Evolutionary conservation across 1,140 invertebrate genomes (phyloP).

Genomic region (Mesaphorura yosii): DNA sequence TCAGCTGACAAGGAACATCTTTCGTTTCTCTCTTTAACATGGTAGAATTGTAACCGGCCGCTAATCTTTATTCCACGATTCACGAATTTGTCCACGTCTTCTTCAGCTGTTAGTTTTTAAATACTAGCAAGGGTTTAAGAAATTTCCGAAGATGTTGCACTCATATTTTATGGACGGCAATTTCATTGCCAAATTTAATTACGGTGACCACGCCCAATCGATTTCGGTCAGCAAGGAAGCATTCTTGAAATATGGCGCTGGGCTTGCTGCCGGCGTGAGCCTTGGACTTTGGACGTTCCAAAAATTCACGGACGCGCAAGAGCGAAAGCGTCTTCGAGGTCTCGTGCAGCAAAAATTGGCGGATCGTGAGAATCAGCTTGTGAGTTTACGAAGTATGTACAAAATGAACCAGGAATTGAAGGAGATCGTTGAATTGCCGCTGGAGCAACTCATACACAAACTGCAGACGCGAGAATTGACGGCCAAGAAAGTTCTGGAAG

Average conservation of each 20-base stretch:
- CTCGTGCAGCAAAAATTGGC: background rate
- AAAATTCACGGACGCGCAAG: background rate
- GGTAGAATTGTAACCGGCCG: too few species aligned
- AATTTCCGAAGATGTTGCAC: too few species aligned
- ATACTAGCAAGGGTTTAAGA: too few species aligned
- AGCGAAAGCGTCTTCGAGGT: background rate
- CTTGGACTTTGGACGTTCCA: background rate
- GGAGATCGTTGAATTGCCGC: background rate
- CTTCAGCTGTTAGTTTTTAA: too few species aligned
- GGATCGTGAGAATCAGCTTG: slow-evolving; percentile 9
- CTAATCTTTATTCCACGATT: too few species aligned
- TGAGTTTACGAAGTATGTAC: slow-evolving; percentile 6
- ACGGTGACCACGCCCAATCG: too few species aligned
- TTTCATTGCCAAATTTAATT: too few species aligned
- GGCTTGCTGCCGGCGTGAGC: background rate
- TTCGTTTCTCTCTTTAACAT: too few species aligned
- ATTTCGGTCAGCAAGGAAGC: too few species aligned
- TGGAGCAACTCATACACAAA: slow-evolving; percentile 6
- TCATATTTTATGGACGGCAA: too few species aligned
- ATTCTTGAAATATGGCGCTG: background rate
- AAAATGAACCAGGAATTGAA: background rate
- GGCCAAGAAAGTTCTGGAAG: slow-evolving; percentile 13
- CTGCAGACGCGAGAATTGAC: slow-evolving; percentile 10
- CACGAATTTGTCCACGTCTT: too few species aligned
- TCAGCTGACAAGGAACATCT: too few species aligned